Evolutionary conservation across 2,797 vertebrate species (phyloP).

Genomic region (Iguana delicatissima): DNA sequence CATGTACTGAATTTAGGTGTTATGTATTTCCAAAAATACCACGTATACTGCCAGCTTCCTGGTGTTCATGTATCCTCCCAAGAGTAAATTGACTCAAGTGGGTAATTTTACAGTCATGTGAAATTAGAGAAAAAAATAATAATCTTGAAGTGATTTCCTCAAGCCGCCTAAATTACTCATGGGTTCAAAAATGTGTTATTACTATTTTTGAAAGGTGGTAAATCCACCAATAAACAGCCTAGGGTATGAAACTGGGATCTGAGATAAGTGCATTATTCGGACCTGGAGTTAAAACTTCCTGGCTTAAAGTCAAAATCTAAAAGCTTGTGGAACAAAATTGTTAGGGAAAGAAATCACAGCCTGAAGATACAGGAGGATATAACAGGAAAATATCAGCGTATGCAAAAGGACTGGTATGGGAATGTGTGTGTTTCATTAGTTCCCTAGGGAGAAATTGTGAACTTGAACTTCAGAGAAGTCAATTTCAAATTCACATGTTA

Average conservation of each 20-base stretch:
- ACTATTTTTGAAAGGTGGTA: slow-evolving; percentile 19
- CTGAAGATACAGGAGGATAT: slow-evolving; percentile 29
- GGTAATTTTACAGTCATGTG: slow-evolving; percentile 6
- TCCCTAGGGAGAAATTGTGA: not conserved
- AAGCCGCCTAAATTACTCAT: not conserved
- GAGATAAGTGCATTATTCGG: slow-evolving; percentile 14
- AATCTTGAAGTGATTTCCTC: slow-evolving; percentile 3
- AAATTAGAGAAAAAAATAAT: not conserved
- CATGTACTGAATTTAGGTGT: not conserved
- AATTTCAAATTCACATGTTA: not conserved
- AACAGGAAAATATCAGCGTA: slow-evolving; percentile 16
- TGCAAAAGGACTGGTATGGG: not conserved
- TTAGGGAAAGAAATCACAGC: slow-evolving; percentile 40
- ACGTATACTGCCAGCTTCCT: not conserved
- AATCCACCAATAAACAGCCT: not conserved
- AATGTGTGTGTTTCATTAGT: not conserved
- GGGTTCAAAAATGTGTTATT: slow-evolving; percentile 15
- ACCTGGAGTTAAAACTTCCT: not conserved
- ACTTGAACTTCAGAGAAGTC: not conserved
- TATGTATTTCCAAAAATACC: not conserved
- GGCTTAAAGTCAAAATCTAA: slow-evolving; percentile 36
- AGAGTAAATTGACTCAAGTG: not conserved
- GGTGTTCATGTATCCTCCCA: not conserved
- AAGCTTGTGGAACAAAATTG: not conserved
- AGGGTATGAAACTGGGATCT: slow-evolving; percentile 38